Evolutionary conservation across 2,113 vertebrate genomes (phyloP).

Genomic region (Otus sunia): DNA sequence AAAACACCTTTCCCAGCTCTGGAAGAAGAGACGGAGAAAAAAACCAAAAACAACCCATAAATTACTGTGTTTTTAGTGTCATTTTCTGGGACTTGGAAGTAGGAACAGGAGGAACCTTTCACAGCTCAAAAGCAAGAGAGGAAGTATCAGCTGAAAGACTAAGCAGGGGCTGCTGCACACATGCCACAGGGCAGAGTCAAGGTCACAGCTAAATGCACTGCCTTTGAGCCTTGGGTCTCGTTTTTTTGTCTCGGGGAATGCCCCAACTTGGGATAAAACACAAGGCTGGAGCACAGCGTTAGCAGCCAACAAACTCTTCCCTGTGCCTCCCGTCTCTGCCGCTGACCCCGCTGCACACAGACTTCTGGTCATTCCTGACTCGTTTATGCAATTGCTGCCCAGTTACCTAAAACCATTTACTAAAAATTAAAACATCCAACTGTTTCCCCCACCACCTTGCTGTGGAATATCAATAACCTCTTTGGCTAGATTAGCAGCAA

Average conservation of each 20-base stretch:
- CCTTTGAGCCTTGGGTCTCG: background rate
- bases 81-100: background rate
- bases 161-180: background rate
- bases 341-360: rapidly evolving
- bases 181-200: background rate
- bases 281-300: background rate
- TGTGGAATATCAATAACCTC: background rate
- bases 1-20: constrained; percentile 90
- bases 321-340: rapidly evolving
- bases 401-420: background rate
- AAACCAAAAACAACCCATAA: background rate
- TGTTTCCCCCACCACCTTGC: background rate
- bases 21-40: background rate
- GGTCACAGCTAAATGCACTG: rapidly evolving
- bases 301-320: background rate
- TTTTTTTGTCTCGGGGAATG: background rate
- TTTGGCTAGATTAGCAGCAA: background rate
- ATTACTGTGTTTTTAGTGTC: rapidly evolving
- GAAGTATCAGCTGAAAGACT: background rate
- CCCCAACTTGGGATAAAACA: background rate
- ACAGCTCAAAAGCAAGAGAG: background rate
- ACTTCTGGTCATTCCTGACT: background rate
- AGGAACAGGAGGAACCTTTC: background rate
- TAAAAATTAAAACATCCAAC: background rate
- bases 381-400: background rate